These are phyloP conservation scores for Drosophila sordidula DNA, from an alignment of 2,888 invertebrate species.

Conservation along the genomic window DNA sequence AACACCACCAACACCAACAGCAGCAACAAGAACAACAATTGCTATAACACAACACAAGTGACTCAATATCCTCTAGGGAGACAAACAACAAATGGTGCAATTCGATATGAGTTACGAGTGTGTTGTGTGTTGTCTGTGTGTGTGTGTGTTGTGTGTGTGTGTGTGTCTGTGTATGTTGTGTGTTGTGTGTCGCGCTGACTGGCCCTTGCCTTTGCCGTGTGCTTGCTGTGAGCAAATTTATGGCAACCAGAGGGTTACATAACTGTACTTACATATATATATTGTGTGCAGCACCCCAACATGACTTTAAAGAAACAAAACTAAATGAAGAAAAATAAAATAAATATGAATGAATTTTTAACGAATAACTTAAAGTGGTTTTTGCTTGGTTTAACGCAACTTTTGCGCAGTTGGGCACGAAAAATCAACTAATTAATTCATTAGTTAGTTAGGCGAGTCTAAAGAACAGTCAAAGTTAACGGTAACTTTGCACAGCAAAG, in stretches of 20 bases:
- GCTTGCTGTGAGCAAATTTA: slow-evolving; percentile 47
- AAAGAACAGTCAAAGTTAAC: slow-evolving; percentile 45
- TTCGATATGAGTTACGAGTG: slow-evolving; percentile 68
- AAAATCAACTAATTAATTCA: slow-evolving; percentile 77
- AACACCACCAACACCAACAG: slow-evolving; percentile 28
- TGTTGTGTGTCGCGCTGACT: slow-evolving; percentile 51
- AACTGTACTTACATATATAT: slow-evolving; percentile 39
- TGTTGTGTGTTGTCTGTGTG: slow-evolving; percentile 38
- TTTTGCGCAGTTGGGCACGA: slow-evolving; percentile 26
- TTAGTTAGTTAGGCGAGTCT: slow-evolving; percentile 44
- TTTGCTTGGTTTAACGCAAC: slow-evolving; percentile 21
- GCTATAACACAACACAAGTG: slow-evolving; percentile 28
- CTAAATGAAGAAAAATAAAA: slow-evolving; percentile 43
- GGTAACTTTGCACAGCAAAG: slow-evolving; percentile 64
- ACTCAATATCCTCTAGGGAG: slow-evolving; percentile 64
- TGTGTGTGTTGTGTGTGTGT: slow-evolving; percentile 17
- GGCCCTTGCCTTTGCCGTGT: slow-evolving; percentile 61
- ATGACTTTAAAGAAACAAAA: slow-evolving; percentile 48
- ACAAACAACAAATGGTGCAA: slow-evolving; percentile 77
- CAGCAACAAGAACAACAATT: slow-evolving; percentile 26
- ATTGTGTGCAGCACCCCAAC: slow-evolving; percentile 43
- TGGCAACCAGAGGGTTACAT: slow-evolving; percentile 55
- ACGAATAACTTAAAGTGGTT: slow-evolving; percentile 47
- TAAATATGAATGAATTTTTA: slow-evolving; percentile 54
- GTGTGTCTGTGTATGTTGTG: too few species aligned